A percentile compares a stretch with the other conserved stretches of the same genome.
phyloP scores from a whole-genome alignment of 2,797 vertebrate species.

The Halcyon badia region DNA sequence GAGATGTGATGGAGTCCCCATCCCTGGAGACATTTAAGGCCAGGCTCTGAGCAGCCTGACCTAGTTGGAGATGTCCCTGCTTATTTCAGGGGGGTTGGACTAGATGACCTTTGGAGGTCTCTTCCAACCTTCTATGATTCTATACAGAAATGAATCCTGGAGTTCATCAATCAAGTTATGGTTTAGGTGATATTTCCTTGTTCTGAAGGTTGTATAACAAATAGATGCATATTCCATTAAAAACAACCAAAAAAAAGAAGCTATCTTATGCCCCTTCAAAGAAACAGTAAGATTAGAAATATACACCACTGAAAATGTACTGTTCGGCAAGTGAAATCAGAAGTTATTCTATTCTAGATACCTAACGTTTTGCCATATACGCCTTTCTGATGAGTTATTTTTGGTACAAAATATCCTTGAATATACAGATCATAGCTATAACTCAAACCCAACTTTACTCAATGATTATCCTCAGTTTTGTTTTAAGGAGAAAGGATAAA shows the following conservation, averaged over 20 bases:
- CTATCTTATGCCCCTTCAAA: neutral
- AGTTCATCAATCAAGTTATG: neutral
- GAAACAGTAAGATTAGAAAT: neutral
- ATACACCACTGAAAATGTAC: neutral
- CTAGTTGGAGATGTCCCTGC: too few relatives aligned
- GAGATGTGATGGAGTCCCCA: too few relatives aligned
- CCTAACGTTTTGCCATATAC: neutral
- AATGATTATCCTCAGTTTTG: neutral
- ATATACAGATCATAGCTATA: neutral
- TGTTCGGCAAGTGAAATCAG: neutral
- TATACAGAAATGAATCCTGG: neutral
- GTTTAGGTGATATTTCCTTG: neutral
- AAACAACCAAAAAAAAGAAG: neutral
- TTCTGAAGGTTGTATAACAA: neutral
- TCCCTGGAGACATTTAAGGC: too few relatives aligned
- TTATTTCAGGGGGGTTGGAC: too few relatives aligned
- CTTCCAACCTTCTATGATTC: too few relatives aligned
- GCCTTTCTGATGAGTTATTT: neutral
- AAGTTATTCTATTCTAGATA: neutral
- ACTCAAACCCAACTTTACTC: neutral
- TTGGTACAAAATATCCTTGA: neutral
- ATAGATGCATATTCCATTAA: neutral
- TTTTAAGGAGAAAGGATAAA: neutral
- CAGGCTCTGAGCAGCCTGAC: too few relatives aligned
- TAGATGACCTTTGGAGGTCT: too few relatives aligned